Base-by-base conservation (phyloP, 2,113 vertebrate genomes). In the Carettochelys insculpta region DNA sequence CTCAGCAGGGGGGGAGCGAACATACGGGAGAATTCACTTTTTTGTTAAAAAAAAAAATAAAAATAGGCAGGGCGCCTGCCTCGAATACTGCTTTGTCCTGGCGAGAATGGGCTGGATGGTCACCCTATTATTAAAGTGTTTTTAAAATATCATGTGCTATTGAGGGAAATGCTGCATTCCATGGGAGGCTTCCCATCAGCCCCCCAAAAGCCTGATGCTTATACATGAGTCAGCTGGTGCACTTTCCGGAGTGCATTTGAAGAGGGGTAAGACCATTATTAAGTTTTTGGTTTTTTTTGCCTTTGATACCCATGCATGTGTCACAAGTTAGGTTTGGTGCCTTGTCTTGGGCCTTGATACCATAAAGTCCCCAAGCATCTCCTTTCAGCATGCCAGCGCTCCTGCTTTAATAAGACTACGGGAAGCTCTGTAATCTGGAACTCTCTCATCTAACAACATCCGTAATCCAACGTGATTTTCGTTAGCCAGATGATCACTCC, bases 191-290 rank as follows among this genome's bases (percentile, higher is more conserved):
- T 75, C 16, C 86, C 29, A 48, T 7, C n/a, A 8, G 1, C 24
- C 22, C 41, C 20, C 71, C 79, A 58, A 50, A 50, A 92, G 41
- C 52, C 31, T 9, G 0, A 0, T 12, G 53, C 38, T 52, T 76
- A 11, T 45, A 34, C 1, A 1, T 58, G 65, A 34, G 34, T 93
- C 71, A 16, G 27, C 61, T 78, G 31, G n/a, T 93, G 68, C 53
- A 22, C 54, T 87, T 80, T 43, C 38, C 68, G 83, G 90, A 53
- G 24, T 85, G 17, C 3, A 19, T 81, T 77, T 89, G 31, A 41
- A 85, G 56, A 25, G 88, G 19, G 34, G 8, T 68, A n/a, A 68
- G 61, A 68, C 20, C 61, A 38, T 68, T n/a, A 73, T 25, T 24
- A 8, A 27, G 13, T 8, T 45, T 58, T 50, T n/a, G n/a, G n/a